phyloP scores from a whole-genome alignment of 2,797 vertebrate species.

The Acropternis orthonyx region DNA sequence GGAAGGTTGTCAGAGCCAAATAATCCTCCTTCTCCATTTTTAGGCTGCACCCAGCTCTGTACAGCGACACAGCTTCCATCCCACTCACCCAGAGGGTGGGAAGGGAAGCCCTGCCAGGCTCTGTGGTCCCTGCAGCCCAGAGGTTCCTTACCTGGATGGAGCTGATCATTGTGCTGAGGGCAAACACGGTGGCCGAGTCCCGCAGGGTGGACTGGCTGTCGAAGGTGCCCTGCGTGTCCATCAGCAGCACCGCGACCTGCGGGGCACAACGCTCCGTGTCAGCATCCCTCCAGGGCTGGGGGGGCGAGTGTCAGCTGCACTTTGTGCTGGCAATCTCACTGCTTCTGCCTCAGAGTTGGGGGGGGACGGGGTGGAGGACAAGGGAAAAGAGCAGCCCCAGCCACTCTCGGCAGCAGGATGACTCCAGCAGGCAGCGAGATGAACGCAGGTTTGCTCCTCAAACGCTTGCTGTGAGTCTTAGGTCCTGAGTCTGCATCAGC shows the following conservation, averaged over 20 bases:
- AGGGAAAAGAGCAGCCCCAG: not conserved
- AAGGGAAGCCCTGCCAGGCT: not conserved
- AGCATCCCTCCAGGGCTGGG: accelerated
- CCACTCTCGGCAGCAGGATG: not conserved
- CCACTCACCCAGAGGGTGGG: accelerated
- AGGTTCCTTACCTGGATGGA: constrained; percentile 91
- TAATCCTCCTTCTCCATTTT: not conserved
- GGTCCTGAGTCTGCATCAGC: not conserved
- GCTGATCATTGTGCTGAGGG: constrained; percentile 99
- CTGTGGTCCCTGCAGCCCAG: not conserved
- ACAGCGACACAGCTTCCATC: not conserved
- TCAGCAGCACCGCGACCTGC: constrained; percentile 93
- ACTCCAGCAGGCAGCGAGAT: not conserved
- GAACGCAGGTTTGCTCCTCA: not conserved
- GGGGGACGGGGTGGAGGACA: not conserved
- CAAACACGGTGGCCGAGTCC: constrained; percentile 97
- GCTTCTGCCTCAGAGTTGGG: not conserved
- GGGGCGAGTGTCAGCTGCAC: not conserved
- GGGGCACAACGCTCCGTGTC: not conserved
- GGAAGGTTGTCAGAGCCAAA: not conserved
- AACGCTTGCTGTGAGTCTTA: not conserved
- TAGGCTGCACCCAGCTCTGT: not conserved
- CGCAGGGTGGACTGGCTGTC: constrained; percentile 97
- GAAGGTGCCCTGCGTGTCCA: constrained; percentile 98
- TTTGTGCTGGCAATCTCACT: not conserved